These are phyloP conservation scores for Alcedo quadribrachys DNA, from an alignment of 2,797 vertebrate species.

Conservation along the genomic window DNA sequence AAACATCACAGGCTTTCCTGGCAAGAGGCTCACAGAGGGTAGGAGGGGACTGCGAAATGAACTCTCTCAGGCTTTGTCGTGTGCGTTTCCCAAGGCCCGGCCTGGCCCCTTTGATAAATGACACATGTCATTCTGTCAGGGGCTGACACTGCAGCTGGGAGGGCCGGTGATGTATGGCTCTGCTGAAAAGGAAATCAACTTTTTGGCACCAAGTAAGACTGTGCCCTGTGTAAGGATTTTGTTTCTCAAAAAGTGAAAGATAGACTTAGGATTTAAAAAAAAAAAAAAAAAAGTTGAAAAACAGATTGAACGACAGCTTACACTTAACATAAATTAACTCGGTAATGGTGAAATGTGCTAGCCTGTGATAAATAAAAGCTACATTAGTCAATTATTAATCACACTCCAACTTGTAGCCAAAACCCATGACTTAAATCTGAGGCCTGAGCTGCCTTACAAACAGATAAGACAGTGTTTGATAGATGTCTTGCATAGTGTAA, in stretches of 20 bases:
- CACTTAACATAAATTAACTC: conserved; percentile 87
- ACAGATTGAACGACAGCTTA: conserved; percentile 85
- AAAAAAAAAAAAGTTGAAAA: conserved; percentile 75
- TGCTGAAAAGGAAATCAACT: conserved; percentile 96
- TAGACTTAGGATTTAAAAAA: conserved; percentile 79
- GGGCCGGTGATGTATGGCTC: conserved; percentile 97
- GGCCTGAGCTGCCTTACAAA: conserved; percentile 84
- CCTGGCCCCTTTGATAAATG: conserved; percentile 99
- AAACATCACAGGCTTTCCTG: conserved; percentile 93
- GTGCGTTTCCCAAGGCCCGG: conserved; percentile 95
- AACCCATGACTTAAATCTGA: conserved; percentile 85
- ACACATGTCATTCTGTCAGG: conserved; percentile 99
- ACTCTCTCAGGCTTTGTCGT: conserved; percentile 98
- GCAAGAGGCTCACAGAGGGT: conserved; percentile 88
- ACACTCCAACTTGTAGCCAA: conserved; percentile 87
- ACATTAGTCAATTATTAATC: conserved; percentile 90
- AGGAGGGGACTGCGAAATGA: conserved; percentile 92
- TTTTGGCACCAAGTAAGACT: conserved; percentile 95
- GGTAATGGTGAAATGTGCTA: conserved; percentile 85
- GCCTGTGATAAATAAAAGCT: conserved; percentile 87
- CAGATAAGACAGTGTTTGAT: conserved; percentile 85
- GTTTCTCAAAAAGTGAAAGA: conserved; percentile 89
- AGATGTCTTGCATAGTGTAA: conserved; percentile 80
- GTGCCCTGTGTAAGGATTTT: conserved; percentile 95
- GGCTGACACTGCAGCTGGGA: conserved; percentile 98